Evolutionary conservation across 2,888 invertebrate genomes (phyloP), one percentile per base, ranked within the genome.

Genomic region (Lasioglossum figueresi): DNA sequence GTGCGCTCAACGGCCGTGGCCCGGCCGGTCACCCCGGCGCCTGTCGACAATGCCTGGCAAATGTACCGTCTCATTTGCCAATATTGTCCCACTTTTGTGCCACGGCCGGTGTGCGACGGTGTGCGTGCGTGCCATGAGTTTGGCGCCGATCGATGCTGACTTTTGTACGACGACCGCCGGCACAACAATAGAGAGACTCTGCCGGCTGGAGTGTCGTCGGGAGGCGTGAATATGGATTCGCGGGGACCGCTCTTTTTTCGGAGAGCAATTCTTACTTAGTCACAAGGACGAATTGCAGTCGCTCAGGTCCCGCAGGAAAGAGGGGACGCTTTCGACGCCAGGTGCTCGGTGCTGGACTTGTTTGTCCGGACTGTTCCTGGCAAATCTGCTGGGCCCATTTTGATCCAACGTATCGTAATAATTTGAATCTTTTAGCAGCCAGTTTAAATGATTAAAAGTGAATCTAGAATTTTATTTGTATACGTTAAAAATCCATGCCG

Each of bases 21-120:
- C 78, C 80, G 82, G 82, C 83, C 85, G 85, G 82, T 88, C 91
- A 87, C 91, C 91, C 89, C 90, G 89, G 88, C 92, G 93, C 92
- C 91, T 93, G 90, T 89, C 93, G 88, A 94, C 94, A 94, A 94
- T 94, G 89, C 91, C 87, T 87, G 84, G 90, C 92, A 93, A 94
- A 94, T 94, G 93, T 91, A 93, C 92, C 93, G 92, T 93, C 93
- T 94, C 94, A 94, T 94, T 94, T 94, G 93, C 92, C 93, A 94
- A 94, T 93, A 94, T 94, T 94, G 94, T 94, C 92, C 93, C 91
- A 94, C 93, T 94, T 94, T 93, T 94, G 92, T 93, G 92, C 90
- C 89, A 85, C 75, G 70, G 66, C 59, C 59, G 37, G 52, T n/a
- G 56, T 34, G 72, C 78, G 81, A 83, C 76, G 63, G 76, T 72